Conservation (phyloP, 37 sponge, comb jelly and placozoan species). For the Geodia barretti region DNA sequence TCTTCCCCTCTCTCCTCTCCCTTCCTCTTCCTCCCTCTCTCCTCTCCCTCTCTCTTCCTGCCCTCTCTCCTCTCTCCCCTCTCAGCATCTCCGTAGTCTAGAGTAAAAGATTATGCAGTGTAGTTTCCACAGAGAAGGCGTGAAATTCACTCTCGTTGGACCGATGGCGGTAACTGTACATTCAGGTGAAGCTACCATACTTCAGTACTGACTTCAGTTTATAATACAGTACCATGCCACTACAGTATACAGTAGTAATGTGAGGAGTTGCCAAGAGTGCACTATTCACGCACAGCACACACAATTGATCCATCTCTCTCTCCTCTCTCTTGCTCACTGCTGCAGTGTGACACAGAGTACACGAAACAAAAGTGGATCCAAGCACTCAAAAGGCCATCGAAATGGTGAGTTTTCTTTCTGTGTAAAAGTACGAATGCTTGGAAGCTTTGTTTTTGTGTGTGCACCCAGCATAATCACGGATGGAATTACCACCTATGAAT, state of each 20-base stretch:
- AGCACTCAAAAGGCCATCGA: slow-evolving; percentile 4
- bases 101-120: background rate
- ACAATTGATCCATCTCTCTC: background rate
- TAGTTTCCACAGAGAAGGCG: background rate
- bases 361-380: slow-evolving; percentile 33
- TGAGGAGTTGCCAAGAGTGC: background rate
- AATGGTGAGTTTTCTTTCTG: no score
- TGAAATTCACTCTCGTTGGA: background rate
- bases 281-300: no score
- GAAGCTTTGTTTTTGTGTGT: background rate
- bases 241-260: background rate
- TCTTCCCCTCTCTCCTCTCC: background rate
- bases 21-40: background rate
- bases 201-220: no score
- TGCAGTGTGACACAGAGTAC: slow-evolving; percentile 16
- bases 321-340: background rate
- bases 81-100: slow-evolving; percentile 5
- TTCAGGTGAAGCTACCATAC: background rate
- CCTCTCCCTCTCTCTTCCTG: background rate
- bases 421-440: slow-evolving; percentile 1
- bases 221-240: no score
- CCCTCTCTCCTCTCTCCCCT: background rate
- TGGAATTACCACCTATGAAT: no score
- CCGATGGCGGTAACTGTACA: background rate
- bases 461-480: no score